These are phyloP conservation scores for Pongo abelii DNA, from an alignment of 2,113 vertebrate genomes.

Conservation along the genomic window DNA sequence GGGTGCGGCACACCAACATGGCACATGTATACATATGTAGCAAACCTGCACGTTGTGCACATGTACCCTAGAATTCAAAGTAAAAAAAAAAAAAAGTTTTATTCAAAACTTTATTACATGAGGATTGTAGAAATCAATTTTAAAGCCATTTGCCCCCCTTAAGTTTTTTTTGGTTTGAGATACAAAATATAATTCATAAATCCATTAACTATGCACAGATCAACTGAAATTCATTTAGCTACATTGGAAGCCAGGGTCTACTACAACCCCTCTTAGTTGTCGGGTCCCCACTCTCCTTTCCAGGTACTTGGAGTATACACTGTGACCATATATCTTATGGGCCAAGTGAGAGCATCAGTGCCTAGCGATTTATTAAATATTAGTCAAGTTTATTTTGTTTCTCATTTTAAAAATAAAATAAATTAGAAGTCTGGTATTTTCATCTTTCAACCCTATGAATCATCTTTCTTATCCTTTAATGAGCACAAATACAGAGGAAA, in stretches of 20 bases:
- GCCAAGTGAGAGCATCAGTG: not conserved
- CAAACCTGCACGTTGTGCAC: too few relatives aligned
- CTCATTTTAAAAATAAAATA: constrained; percentile 19
- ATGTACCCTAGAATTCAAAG: too few relatives aligned
- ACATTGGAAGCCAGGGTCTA: not conserved
- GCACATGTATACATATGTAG: too few relatives aligned
- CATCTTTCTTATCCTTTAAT: not conserved
- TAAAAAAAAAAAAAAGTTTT: not conserved
- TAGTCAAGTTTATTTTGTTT: not conserved
- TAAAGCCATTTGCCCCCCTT: not conserved
- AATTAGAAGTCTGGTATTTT: not conserved
- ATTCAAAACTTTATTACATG: not conserved
- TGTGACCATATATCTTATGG: not conserved
- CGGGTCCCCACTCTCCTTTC: not conserved
- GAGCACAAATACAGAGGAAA: not conserved
- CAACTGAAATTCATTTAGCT: not conserved
- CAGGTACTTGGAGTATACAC: not conserved
- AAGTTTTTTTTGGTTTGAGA: not conserved
- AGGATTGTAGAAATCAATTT: not conserved
- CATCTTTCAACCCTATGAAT: not conserved
- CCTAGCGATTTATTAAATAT: not conserved
- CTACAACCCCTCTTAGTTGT: not conserved
- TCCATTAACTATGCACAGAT: not conserved
- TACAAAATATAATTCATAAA: not conserved
- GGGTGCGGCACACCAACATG: too few relatives aligned